Evolutionary conservation across 2,113 vertebrate species (phyloP).

Genomic region (Percopsis transmontana): DNA sequence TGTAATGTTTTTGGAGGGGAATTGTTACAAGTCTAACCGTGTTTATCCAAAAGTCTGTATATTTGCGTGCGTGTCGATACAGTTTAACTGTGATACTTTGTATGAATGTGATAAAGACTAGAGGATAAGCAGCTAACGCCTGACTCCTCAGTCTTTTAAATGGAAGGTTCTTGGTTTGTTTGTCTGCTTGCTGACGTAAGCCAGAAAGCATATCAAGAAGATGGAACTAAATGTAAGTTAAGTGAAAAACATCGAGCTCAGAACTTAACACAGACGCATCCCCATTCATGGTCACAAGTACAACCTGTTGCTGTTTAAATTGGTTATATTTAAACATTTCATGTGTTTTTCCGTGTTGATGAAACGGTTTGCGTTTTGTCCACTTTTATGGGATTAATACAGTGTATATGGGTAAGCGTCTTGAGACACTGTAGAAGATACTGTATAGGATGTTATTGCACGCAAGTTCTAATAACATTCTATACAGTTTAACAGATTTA

Average conservation of each 20-base stretch:
- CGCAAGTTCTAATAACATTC: neutral
- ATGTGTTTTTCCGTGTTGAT: constrained; percentile 20
- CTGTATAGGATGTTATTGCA: neutral
- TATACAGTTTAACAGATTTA: constrained; percentile 2
- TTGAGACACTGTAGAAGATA: neutral
- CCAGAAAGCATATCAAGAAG: neutral
- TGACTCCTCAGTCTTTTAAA: constrained; percentile 8
- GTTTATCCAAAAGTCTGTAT: constrained; percentile 26
- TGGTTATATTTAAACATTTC: constrained; percentile 1
- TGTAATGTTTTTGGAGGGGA: constrained; percentile 46
- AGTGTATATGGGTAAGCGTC: constrained; percentile 25
- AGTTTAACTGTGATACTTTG: constrained; percentile 8
- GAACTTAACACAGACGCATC: constrained; percentile 11
- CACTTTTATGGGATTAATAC: constrained; percentile 28
- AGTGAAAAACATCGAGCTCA: neutral
- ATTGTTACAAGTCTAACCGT: constrained; percentile 53
- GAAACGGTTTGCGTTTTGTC: constrained; percentile 19
- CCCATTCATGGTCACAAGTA: constrained; percentile 16
- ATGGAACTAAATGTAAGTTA: constrained; percentile 16
- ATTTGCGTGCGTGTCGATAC: constrained; percentile 17
- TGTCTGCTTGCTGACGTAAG: constrained; percentile 5
- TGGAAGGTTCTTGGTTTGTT: constrained; percentile 2
- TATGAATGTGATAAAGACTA: constrained; percentile 28
- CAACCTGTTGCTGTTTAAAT: constrained; percentile 8
- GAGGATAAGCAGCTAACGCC: constrained; percentile 1